Base-by-base conservation (phyloP, 2,797 vertebrate genomes). In the Melanotaenia trifasciata region DNA sequence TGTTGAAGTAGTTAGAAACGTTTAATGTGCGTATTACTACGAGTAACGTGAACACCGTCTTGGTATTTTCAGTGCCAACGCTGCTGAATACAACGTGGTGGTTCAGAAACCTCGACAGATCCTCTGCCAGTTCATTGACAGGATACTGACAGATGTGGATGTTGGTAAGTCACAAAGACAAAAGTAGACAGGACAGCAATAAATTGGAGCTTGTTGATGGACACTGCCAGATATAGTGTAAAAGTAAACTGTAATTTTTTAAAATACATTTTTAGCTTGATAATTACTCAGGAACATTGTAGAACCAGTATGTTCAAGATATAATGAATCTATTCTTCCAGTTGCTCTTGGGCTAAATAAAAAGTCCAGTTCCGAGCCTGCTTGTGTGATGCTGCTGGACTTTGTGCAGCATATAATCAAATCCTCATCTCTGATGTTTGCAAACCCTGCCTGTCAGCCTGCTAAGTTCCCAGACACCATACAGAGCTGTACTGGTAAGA, bases 401-500 rank as follows among this genome's bases (percentile, higher is more conserved):
- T 99, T 99, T 84, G 96, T 99, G 84, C 96, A 97, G 76, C 96
- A 99, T 74, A 98, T 99, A 10, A 96, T 99, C 93, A 99, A 97
- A 87, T 99, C 98, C 26, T 99, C 96, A 0, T 96, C 97, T 0
- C 94, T 98, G 81, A 98, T 99, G 96, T 99, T 99, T 84, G 93
- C 97, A 64, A 98, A 95, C 80, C 94, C 94, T 38, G 92, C 95
- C 62, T 95, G 92, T 84, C 96, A 92, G 77, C 94, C 90, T 54
- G 92, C 94, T 6, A 90, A 94, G 20, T 94, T 92, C 77, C 93
- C 85, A 33, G 94, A 97, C 67, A 87, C 93, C 6, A 94, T 95
- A 56, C 87, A 81, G 62, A 95, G 89, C 87, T 97, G 95, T 73
- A 89, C 93, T 45, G 96, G 98, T 99, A 87, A 83, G 93, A 78